Conservation (phyloP, 1,140 invertebrate genomes). For the Drosophila tsacasi region DNA sequence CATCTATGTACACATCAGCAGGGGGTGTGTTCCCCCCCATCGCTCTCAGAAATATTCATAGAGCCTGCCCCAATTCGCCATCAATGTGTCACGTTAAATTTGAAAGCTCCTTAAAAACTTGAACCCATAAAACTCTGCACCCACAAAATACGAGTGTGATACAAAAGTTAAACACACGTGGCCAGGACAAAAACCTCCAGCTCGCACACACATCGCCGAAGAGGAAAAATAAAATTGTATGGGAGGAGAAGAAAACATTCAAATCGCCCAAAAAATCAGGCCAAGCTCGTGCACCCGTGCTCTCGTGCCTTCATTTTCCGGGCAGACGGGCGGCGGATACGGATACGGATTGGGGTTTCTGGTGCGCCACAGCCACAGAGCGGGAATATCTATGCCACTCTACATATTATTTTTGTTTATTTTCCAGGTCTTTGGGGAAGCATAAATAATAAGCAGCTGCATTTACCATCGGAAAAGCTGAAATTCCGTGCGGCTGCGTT, state of each 20-base stretch:
- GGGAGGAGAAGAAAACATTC: conserved; percentile 6
- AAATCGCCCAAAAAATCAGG: conserved; percentile 49
- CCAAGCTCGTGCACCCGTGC: conserved; percentile 35
- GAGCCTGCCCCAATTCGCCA: conserved; percentile 32
- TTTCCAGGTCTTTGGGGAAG: conserved; percentile 39
- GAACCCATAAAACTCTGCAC: conserved; percentile 23
- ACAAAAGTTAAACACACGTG: conserved; percentile 44
- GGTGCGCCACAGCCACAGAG: conserved; percentile 41
- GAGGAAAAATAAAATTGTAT: conserved; percentile 5
- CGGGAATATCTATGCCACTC: conserved; percentile 37
- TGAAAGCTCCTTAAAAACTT: conserved; percentile 66
- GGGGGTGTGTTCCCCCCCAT: neutral
- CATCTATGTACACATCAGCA: conserved; percentile 9
- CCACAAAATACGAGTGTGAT: conserved; percentile 36
- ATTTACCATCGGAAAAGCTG: conserved; percentile 32
- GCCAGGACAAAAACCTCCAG: conserved; percentile 13
- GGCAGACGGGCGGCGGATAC: conserved; percentile 13
- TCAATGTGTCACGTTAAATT: conserved; percentile 48
- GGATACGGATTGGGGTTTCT: conserved; percentile 49
- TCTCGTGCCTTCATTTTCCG: conserved; percentile 11
- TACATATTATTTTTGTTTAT: conserved; percentile 36
- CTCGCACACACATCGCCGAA: neutral
- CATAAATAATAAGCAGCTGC: conserved; percentile 62
- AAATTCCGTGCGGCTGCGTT: conserved; percentile 38
- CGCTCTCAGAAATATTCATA: conserved; percentile 10